Conservation (phyloP, 2,797 vertebrate genomes). For the Myotis vivesi region DNA sequence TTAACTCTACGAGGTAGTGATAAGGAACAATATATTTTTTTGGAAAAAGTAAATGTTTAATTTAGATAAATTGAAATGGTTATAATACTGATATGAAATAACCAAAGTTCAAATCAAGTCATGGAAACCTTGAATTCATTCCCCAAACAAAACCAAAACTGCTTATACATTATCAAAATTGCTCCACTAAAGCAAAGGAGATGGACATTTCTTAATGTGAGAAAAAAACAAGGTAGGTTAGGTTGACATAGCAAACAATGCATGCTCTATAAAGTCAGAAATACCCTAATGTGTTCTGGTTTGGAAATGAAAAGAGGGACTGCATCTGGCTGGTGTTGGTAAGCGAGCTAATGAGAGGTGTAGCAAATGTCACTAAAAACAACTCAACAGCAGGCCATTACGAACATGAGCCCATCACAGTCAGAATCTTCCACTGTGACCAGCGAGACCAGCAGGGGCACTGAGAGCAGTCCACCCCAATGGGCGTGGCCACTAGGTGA, state of each 20-base stretch:
- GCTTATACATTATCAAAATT: conserved; percentile 56
- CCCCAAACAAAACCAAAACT: conserved; percentile 38
- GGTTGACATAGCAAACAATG: conserved; percentile 65
- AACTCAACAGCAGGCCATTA: conserved; percentile 63
- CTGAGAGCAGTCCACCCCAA: background rate
- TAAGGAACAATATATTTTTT: background rate
- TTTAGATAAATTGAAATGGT: conserved; percentile 70
- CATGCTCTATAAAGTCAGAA: conserved; percentile 57
- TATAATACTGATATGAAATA: conserved; percentile 59
- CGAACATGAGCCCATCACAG: conserved; percentile 39
- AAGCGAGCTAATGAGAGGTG: conserved; percentile 71
- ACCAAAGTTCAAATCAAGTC: conserved; percentile 53
- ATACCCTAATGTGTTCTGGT: conserved; percentile 60
- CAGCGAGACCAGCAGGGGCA: background rate
- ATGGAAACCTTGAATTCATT: conserved; percentile 55
- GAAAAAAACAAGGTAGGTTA: conserved; percentile 68
- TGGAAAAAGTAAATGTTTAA: conserved; percentile 73
- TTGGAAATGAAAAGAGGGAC: conserved; percentile 52
- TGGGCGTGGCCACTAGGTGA: background rate
- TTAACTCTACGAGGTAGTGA: background rate
- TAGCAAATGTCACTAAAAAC: conserved; percentile 69
- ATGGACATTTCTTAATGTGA: conserved; percentile 68
- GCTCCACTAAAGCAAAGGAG: conserved; percentile 54
- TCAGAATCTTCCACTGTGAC: conserved; percentile 69
- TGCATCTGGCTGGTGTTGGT: conserved; percentile 50